These are phyloP conservation scores for Nomada flava DNA, from an alignment of 2,888 invertebrate species.

Conservation along the genomic window DNA sequence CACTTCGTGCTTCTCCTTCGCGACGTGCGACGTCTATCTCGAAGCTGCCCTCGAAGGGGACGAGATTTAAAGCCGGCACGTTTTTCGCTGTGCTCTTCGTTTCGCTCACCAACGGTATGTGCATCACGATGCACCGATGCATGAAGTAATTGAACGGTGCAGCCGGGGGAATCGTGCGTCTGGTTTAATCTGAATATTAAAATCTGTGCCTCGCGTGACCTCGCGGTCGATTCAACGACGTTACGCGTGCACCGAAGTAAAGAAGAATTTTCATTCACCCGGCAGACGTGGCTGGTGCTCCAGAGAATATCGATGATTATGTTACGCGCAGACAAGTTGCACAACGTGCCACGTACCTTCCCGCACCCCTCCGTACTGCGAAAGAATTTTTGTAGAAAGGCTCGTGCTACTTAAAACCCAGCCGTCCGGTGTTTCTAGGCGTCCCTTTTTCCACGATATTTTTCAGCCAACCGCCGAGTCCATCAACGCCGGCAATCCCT, in stretches of 20 bases:
- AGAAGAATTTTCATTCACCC: conserved; percentile 7
- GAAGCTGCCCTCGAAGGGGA: neutral
- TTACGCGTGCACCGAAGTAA: neutral
- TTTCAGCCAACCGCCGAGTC: neutral
- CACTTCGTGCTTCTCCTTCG: conserved; percentile 17
- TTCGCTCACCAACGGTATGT: neutral
- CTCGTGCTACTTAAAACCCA: too few relatives aligned
- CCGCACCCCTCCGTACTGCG: too few relatives aligned
- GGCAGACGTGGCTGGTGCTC: neutral
- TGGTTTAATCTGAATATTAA: conserved; percentile 30
- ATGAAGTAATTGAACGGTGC: neutral
- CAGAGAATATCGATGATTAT: conserved; percentile 9
- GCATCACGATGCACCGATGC: neutral
- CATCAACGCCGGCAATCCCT: conserved; percentile 12
- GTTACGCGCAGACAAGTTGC: neutral
- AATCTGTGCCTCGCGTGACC: neutral
- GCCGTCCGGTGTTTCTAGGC: too few relatives aligned
- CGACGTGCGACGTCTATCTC: neutral
- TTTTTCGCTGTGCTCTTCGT: too few relatives aligned
- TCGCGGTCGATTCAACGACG: neutral
- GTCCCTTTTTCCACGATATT: neutral
- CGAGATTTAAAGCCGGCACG: neutral
- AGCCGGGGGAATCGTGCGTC: neutral
- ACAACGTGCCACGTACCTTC: too few relatives aligned
- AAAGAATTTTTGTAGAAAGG: too few relatives aligned